Evolutionary conservation across 2,113 vertebrate genomes (phyloP), one percentile per base, ranked within the genome.

Genomic region (Prionailurus viverrinus): DNA sequence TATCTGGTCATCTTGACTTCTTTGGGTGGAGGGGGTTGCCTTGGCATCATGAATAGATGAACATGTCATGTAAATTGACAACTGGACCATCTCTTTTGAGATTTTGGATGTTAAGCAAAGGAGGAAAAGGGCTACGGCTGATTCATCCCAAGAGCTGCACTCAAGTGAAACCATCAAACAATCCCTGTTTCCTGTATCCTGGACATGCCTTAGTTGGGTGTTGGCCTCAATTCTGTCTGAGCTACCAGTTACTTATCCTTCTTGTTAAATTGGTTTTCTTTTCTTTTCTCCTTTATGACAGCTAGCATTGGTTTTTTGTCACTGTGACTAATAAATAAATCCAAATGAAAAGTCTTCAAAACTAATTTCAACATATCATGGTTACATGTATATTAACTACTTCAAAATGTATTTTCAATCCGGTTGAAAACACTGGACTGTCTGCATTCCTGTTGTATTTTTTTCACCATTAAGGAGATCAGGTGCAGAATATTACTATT

Each of bases 11-110:
- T 78, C 29, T 25, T 33, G 61, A n/a, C 29, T 63, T 41, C 10
- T 61, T 65, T 21, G n/a, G 19, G 21, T 4, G 8, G 66, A 83
- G 4, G 8, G 7, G 15, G 36, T 23, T 33, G 27, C 7, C 6
- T 19, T 9, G 9, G 36, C 14, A n/a, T 36, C 13, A 0, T 21
- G 19, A 51, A 33, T 12, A 23, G 6, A 36, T 13, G 33, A 18
- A 7, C 10, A 1, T 0, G 2, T 36, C 2, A 10, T 10, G 7
- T 10, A 45, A 18, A 3, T 29, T 4, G 36, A 15, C 15, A 15
- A 11, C 1, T 31, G 12, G 31, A 23, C 36, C 74, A 39, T 81
- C 13, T 74, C 11, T n/a, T 71, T 4, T 1, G 55, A 4, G 33
- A 61, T n/a, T 85, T 4, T n/a, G 41, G 18, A 18, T 8, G 31